These are phyloP conservation scores for Pseudomyrmex sp. DNA, from an alignment of 1,140 invertebrate genomes.

Conservation along the genomic window DNA sequence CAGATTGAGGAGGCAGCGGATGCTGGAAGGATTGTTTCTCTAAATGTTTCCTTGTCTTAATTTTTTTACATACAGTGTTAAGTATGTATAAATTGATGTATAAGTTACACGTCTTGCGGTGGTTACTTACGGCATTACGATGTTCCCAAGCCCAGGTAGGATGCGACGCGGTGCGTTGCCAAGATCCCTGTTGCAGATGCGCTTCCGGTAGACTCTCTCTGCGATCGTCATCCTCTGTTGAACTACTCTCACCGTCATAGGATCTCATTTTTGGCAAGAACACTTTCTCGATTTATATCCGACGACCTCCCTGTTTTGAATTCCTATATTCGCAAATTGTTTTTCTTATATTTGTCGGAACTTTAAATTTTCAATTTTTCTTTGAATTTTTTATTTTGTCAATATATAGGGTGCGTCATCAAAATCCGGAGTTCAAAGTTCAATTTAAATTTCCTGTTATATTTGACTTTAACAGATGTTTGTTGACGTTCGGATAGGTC, in stretches of 20 bases:
- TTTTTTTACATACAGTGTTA: neutral
- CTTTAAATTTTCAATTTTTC: neutral
- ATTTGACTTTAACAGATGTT: neutral
- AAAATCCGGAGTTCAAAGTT: neutral
- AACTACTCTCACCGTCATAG: slow-evolving; percentile 84
- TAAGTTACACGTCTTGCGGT: neutral
- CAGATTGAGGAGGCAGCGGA: slow-evolving; percentile 76
- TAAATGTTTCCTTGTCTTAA: too few species aligned
- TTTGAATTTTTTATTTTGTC: neutral
- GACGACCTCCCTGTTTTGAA: too few species aligned
- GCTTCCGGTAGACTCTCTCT: slow-evolving; percentile 79
- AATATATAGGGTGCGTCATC: neutral
- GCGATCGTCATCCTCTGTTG: slow-evolving; percentile 82
- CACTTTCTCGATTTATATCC: neutral
- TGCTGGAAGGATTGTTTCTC: slow-evolving; percentile 64
- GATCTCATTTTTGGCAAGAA: slow-evolving; percentile 78
- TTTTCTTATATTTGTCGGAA: neutral
- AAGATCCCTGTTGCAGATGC: slow-evolving; percentile 80
- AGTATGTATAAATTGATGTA: neutral
- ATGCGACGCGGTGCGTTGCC: slow-evolving; percentile 81
- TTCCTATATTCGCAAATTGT: slow-evolving; percentile 15
- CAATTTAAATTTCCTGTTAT: neutral
- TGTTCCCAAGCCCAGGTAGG: slow-evolving; percentile 84
- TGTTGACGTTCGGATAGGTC: neutral
- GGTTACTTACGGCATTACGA: slow-evolving; percentile 74